These are phyloP conservation scores for Brachymystax lenok DNA, from an alignment of 2,797 vertebrate species.

Conservation along the genomic window DNA sequence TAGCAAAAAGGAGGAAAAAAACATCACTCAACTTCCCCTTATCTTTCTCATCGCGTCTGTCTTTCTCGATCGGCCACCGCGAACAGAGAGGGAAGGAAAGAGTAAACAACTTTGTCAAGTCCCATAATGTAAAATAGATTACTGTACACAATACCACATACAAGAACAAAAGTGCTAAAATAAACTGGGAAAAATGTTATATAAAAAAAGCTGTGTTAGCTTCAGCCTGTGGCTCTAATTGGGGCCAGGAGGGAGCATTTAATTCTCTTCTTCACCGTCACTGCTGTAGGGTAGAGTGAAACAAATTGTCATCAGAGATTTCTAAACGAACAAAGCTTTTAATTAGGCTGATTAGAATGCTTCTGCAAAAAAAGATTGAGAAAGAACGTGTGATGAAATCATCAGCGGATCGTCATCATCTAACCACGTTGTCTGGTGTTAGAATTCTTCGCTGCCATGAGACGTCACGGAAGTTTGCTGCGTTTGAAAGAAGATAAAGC, in stretches of 20 bases:
- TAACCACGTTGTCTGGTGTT: constrained; percentile 73
- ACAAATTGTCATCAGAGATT: constrained; percentile 99
- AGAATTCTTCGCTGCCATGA: constrained; percentile 37
- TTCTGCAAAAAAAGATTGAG: constrained; percentile 68
- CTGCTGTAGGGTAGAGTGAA: constrained; percentile 96
- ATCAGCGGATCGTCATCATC: constrained; percentile 77
- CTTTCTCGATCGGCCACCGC: constrained; percentile 44
- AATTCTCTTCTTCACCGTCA: constrained; percentile 95
- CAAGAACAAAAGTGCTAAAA: constrained; percentile 39
- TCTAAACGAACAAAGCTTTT: constrained; percentile 98
- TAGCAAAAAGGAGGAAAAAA: constrained; percentile 27
- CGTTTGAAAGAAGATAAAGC: constrained; percentile 43
- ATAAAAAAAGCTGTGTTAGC: constrained; percentile 77
- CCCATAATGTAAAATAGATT: constrained; percentile 49
- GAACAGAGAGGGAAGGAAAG: constrained; percentile 31
- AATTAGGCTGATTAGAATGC: constrained; percentile 99
- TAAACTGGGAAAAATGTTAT: constrained; percentile 36
- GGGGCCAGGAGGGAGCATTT: constrained; percentile 98
- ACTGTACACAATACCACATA: constrained; percentile 14
- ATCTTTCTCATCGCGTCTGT: constrained; percentile 9
- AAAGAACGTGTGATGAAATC: constrained; percentile 80
- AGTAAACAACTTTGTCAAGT: constrained; percentile 46
- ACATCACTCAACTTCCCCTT: constrained; percentile 63
- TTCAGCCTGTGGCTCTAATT: constrained; percentile 88
- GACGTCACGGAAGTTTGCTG: constrained; percentile 66